Base-by-base conservation (phyloP, 2,888 invertebrate genomes). In the Coremacera marginata region DNA sequence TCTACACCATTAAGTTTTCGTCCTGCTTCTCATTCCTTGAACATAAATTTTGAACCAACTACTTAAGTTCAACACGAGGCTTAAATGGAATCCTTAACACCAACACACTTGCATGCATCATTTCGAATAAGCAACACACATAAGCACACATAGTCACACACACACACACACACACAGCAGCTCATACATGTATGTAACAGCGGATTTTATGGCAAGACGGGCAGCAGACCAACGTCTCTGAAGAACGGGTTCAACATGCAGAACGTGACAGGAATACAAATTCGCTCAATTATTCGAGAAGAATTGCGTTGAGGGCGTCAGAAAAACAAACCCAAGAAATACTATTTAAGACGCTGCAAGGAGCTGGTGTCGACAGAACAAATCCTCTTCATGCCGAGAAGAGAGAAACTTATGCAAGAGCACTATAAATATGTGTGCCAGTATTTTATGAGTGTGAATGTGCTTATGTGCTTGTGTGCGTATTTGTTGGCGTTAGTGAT, bases 191-290 rank as follows among this genome's bases (percentile, higher is more conserved):
- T 52, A 62, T 44, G 22, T 37, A 8, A n/a, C 25, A 72, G 55
- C 55, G 71, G 19, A 60, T 74, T 65, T 52, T 55, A 73, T 63
- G 63, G 11, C 7, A 52, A 51, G 49, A 51, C 74, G 19, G 65
- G 68, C 68, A 11, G 57, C 55, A 37, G 71, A 37, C 57, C 27
- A 49, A 44, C 25, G 51, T 44, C n/a, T 22, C n/a, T 78, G 78
- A 78, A 72, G 77, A 81, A 82, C 81, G 84, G 82, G 83, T 83
- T 84, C 81, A 82, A 83, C 79, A 81, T 80, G 79, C 80, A 77
- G 82, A 83, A 83, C 84, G 84, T 84, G 84, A 84, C 83, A 82
- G 81, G 83, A 84, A 84, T 84, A 84, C 84, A 83, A 84, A 84
- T 84, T 84, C 80, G 77, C 77, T 71, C 65, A 74, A 74, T 74